Base-by-base conservation (phyloP, 1,140 invertebrate genomes). In the Leptinotarsa undecemlineata region DNA sequence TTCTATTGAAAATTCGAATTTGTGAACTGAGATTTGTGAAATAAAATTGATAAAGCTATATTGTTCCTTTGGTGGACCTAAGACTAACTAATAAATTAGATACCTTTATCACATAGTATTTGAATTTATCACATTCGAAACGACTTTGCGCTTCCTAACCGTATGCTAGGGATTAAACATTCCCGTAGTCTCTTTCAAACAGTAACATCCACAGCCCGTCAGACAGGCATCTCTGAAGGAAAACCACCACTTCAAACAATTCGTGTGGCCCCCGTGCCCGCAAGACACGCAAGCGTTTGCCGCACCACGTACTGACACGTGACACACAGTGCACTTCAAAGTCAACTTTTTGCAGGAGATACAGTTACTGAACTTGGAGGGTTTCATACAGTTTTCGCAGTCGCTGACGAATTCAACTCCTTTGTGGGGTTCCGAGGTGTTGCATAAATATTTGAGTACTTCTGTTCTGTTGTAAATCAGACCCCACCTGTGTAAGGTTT, bases 251-350 rank as follows among this genome's bases (percentile, higher is more conserved):
- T 90, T 85, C 81, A 97, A 89, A 85, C 97, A 95, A 71, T 87
- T 85, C 4, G 92, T 91, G 84, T 98, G 97, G 11, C 96, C 96
- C 48, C 95, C 96, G 87, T 98, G 96, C 2, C 95, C 94, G 86
- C 96, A 98, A 26, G 91, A 87, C 33, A 94, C 85, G 82, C 96
- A 98, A 77, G 93, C 92, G 81, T 92, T 94, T 17, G 93, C 91
- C 1, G 90, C 89, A 87, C 96, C 96, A 88, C 90, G 90, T 5
- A 97, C 95, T 17, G 94, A 92, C 73, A 95, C 88, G 79, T 93
- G 92, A 85, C 96, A 98, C 70, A 98, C 90, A 5, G 91, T 88
- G 87, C 96, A 98, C 77, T 91, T 82, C 15, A 82, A 78, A 3
- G 81, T 75, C 19, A 82, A 72, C 68, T 79, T 80, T 75, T 81